Conservation (phyloP, 1,140 invertebrate species). For the Drosophila yakuba region DNA sequence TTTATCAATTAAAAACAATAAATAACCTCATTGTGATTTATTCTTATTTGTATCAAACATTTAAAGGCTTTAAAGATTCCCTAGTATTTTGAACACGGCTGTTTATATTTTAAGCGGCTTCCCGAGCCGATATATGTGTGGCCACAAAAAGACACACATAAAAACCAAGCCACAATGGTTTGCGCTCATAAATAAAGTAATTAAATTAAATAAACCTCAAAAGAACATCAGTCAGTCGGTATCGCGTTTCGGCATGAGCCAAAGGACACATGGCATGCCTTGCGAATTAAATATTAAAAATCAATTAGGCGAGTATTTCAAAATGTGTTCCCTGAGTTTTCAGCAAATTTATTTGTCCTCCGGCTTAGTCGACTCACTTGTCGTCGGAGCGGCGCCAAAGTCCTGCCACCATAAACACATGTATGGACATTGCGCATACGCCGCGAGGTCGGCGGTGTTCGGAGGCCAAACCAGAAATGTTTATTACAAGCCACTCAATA, state of each 20-base stretch:
- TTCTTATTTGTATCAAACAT: too few relatives aligned
- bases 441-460: slow-evolving; percentile 32
- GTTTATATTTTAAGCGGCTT: slow-evolving; percentile 62
- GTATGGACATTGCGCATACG: slow-evolving; percentile 57
- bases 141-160: slow-evolving; percentile 51
- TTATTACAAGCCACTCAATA: slow-evolving; percentile 68
- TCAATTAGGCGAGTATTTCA: slow-evolving; percentile 42
- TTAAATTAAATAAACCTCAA: slow-evolving; percentile 61
- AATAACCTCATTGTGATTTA: not conserved
- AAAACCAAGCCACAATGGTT: slow-evolving; percentile 18
- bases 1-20: not conserved
- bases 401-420: slow-evolving; percentile 52
- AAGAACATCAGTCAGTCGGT: slow-evolving; percentile 4
- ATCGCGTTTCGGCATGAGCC: slow-evolving; percentile 47
- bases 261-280: slow-evolving; percentile 8
- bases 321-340: slow-evolving; percentile 11
- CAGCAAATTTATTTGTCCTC: slow-evolving; percentile 1
- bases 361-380: slow-evolving; percentile 4
- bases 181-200: slow-evolving; percentile 49
- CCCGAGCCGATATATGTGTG: slow-evolving; percentile 60
- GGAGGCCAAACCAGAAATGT: slow-evolving; percentile 38
- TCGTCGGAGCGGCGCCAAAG: slow-evolving; percentile 53
- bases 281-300: slow-evolving; percentile 61
- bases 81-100: not conserved
- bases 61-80: not conserved